Conservation (phyloP, 2,888 invertebrate genomes). For the Pristionchus maxplancki region DNA sequence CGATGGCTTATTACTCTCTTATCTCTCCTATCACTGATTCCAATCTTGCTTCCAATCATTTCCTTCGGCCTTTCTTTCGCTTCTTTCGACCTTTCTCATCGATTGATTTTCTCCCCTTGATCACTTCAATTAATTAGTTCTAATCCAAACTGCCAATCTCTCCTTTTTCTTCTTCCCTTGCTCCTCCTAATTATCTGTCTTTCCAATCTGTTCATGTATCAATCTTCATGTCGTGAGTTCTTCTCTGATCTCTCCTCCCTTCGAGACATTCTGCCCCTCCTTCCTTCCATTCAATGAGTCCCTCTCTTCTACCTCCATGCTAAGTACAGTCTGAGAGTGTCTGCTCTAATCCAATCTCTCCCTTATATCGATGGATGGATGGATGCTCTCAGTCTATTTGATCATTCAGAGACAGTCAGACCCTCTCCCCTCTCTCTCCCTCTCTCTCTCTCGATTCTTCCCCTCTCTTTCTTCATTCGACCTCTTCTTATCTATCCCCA, state of each 20-base stretch:
- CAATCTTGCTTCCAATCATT: background rate
- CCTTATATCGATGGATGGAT: conserved; percentile 50
- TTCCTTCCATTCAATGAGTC: background rate
- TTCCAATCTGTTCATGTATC: conserved; percentile 36
- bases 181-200: conserved; percentile 17
- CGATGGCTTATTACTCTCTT: background rate
- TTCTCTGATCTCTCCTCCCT: background rate
- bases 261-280: conserved; percentile 11
- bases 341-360: conserved; percentile 38
- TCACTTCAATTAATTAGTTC: conserved; percentile 32
- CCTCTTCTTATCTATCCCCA: conserved; percentile 28
- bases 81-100: conserved; percentile 4
- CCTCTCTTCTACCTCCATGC: conserved; percentile 8
- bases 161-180: background rate
- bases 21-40: background rate
- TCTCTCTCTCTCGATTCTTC: conserved; percentile 52
- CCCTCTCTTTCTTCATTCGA: conserved; percentile 44
- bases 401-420: conserved; percentile 53
- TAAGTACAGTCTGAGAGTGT: conserved; percentile 12
- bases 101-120: background rate
- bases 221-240: conserved; percentile 22
- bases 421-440: no score
- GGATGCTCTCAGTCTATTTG: conserved; percentile 50
- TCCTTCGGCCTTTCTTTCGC: background rate
- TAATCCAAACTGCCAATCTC: conserved; percentile 8